Evolutionary conservation across 2,113 vertebrate genomes (phyloP).

Genomic region (Platanista minor): DNA sequence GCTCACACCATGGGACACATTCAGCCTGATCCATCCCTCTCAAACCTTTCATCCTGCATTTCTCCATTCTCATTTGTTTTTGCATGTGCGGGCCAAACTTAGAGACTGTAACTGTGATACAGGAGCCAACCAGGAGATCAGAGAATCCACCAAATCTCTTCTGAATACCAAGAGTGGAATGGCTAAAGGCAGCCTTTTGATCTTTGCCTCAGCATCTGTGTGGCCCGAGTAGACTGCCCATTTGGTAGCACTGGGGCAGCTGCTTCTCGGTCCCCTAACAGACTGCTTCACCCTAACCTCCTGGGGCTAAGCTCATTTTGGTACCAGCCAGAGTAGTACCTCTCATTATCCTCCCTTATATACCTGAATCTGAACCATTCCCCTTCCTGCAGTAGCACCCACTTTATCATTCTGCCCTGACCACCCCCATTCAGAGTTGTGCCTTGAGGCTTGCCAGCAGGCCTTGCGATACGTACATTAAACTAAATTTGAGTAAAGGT

Average conservation of each 20-base stretch:
- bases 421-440: slow-evolving; percentile 79
- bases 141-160: slow-evolving; percentile 62
- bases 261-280: slow-evolving; percentile 11
- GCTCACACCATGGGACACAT: slow-evolving; percentile 42
- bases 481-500: slow-evolving; percentile 87
- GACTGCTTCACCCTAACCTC: not conserved
- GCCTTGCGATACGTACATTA: slow-evolving; percentile 84
- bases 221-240: not conserved
- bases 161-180: slow-evolving; percentile 59
- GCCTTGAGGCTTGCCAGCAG: slow-evolving; percentile 86
- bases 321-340: not conserved
- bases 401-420: slow-evolving; percentile 74
- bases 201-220: slow-evolving; percentile 42
- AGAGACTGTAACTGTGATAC: slow-evolving; percentile 27
- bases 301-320: not conserved
- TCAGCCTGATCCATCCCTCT: slow-evolving; percentile 43
- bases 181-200: slow-evolving; percentile 69
- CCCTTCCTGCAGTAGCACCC: too few species aligned
- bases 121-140: slow-evolving; percentile 69
- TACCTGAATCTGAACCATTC: not conserved
- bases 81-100: slow-evolving; percentile 39
- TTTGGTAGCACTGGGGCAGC: not conserved
- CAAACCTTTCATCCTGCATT: slow-evolving; percentile 65
- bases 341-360: not conserved
- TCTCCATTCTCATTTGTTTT: slow-evolving; percentile 68